phyloP scores from a whole-genome alignment of 1,140 invertebrate species.

The Drosophila azteca region DNA sequence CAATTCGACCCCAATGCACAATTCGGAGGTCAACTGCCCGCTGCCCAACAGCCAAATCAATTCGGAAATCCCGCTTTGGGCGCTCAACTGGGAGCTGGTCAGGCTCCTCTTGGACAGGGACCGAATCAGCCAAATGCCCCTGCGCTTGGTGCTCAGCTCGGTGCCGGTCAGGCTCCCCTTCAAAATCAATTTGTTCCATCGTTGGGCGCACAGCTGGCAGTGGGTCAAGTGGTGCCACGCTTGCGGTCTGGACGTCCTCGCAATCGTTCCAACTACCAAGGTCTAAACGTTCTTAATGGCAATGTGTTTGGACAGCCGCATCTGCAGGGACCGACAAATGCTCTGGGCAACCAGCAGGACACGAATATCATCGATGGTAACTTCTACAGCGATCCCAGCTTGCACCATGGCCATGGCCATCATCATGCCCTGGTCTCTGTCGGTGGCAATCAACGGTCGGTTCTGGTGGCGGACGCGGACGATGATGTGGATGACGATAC shows the following conservation, averaged over 20 bases:
- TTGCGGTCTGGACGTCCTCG: slow-evolving; percentile 38
- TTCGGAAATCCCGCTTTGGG: slow-evolving; percentile 24
- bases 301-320: slow-evolving; percentile 63
- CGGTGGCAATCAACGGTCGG: slow-evolving; percentile 47
- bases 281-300: slow-evolving; percentile 62
- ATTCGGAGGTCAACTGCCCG: slow-evolving; percentile 5
- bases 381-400: slow-evolving; percentile 53
- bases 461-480: slow-evolving; percentile 47
- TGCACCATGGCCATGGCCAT: slow-evolving; percentile 28
- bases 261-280: slow-evolving; percentile 72
- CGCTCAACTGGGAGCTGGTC: slow-evolving; percentile 25
- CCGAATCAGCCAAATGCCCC: not conserved
- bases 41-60: slow-evolving; percentile 7
- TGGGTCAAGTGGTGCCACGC: slow-evolving; percentile 22
- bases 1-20: slow-evolving; percentile 25
- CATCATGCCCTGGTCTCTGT: slow-evolving; percentile 26
- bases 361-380: slow-evolving; percentile 71
- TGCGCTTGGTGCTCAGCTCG: slow-evolving; percentile 19
- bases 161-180: slow-evolving; percentile 6
- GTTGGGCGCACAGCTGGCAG: slow-evolving; percentile 30
- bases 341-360: slow-evolving; percentile 65
- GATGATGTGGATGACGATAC: slow-evolving; percentile 58
- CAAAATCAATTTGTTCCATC: slow-evolving; percentile 24
- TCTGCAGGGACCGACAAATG: slow-evolving; percentile 50
- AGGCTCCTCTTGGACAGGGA: slow-evolving; percentile 4